Base-by-base conservation (phyloP, 2,888 invertebrate genomes). In the Sympetrum striolatum region DNA sequence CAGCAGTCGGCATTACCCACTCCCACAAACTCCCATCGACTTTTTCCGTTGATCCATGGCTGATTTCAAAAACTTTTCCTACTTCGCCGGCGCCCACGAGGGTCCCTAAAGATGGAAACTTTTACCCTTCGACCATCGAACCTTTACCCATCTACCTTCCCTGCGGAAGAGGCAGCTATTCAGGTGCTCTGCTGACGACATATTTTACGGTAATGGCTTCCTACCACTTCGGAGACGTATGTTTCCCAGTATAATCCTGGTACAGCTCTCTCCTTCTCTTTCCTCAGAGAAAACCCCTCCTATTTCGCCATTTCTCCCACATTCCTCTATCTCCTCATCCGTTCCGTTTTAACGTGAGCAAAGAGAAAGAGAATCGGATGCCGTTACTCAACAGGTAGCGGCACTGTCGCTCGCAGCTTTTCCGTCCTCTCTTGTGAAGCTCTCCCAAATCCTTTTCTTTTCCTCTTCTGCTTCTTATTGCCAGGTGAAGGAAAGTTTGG, bases 321-420 rank as follows among this genome's bases (percentile, higher is more conserved):
- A 31, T 60, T 22, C 64, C 48, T n/a, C 18, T 35, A 18, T 82
- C 82, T 58, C 58, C 58, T 8, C 35, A 53, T 58, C 80, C 80
- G 35, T 48, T 82, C 44, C 44, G 44, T 44, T 44, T 44, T 58
- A 53, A 58, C 58, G 82, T 82, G 35, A 53, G 58, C 64, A n/a
- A 64, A 35, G 18, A 35, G 58, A 58, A 82, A 37, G 86, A 35
- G 86, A 60, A 58, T 60, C 82, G 86, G 22, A 53, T 37, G 60
- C 86, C 60, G 86, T 86, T 86, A 86, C 86, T 86, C 86, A 86
- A 86, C 86, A 86, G 86, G 86, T 86, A 86, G 86, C 37, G 86
- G 60, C 37, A 86, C 37, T 86, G 86, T 86, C 64, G 86, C 86
- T 82, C 22, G 35, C 18, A 60, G 82, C 58, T 86, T 35, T 64